A percentile compares a stretch with the other conserved stretches of the same genome.
phyloP scores from a whole-genome alignment of 2,888 invertebrate species.

The Acrobeloides nanus region DNA sequence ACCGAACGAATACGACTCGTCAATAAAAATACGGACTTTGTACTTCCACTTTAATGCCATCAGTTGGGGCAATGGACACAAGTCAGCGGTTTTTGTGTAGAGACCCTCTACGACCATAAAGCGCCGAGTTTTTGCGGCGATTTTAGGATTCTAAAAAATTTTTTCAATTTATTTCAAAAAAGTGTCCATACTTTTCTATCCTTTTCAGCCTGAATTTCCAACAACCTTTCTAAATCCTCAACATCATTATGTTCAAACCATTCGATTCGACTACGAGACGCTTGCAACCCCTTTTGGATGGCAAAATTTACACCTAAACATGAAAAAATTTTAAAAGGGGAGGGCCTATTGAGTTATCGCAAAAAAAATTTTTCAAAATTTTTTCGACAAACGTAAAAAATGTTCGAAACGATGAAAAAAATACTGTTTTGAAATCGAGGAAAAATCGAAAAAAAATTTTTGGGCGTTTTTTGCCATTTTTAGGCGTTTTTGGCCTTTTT shows the following conservation, averaged over 20 bases:
- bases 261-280: constrained; percentile 71
- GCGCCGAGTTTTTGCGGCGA: constrained; percentile 63
- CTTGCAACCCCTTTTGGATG: constrained; percentile 82
- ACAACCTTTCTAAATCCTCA: constrained; percentile 69
- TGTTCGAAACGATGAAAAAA: too few species aligned
- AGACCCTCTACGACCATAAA: constrained; percentile 88
- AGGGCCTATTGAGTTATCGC: neutral
- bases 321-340: too few species aligned
- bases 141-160: constrained; percentile 63
- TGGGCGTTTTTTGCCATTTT: too few species aligned
- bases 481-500: too few species aligned
- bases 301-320: constrained; percentile 73
- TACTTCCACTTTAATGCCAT: constrained; percentile 73
- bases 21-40: constrained; percentile 83
- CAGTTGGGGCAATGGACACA: constrained; percentile 76
- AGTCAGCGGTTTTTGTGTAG: constrained; percentile 79
- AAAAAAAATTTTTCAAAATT: constrained; percentile 2
- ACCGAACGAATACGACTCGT: constrained; percentile 85
- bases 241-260: constrained; percentile 81
- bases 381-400: too few species aligned
- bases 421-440: too few species aligned
- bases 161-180: neutral
- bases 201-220: constrained; percentile 59
- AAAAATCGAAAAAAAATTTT: too few species aligned
- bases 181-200: constrained; percentile 58